Conservation (phyloP, 2,888 invertebrate genomes). For the Isoperla grammatica region DNA sequence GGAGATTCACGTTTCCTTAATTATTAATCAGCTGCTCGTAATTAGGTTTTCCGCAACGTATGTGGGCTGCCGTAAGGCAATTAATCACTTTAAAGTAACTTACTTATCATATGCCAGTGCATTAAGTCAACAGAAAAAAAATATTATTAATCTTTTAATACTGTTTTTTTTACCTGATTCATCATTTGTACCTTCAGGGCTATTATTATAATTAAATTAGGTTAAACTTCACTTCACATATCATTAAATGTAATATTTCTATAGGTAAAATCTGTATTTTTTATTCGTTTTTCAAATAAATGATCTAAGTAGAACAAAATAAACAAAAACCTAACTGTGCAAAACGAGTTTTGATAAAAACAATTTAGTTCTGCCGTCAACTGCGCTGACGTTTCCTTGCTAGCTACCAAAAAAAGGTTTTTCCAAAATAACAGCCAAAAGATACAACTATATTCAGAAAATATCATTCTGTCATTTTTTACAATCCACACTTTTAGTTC, state of each 20-base stretch:
- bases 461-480: no score
- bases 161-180: background rate
- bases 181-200: background rate
- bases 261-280: no score
- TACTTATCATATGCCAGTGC: conserved; percentile 7
- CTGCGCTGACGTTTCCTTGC: no score
- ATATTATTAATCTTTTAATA: conserved; percentile 3
- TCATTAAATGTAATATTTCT: background rate
- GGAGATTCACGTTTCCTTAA: conserved; percentile 3
- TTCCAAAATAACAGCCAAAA: no score
- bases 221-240: conserved; percentile 5
- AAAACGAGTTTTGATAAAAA: no score
- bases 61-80: conserved; percentile 1
- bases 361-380: no score
- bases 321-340: no score
- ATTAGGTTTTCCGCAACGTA: conserved; percentile 15
- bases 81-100: conserved; percentile 13
- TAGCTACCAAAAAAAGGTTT: no score
- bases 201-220: conserved; percentile 10
- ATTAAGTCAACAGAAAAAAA: background rate
- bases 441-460: no score
- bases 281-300: no score
- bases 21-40: conserved; percentile 10
- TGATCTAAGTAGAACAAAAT: no score
- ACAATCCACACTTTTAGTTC: no score